Base-by-base conservation (phyloP, 2,797 vertebrate genomes). In the Psittacula derbiana region DNA sequence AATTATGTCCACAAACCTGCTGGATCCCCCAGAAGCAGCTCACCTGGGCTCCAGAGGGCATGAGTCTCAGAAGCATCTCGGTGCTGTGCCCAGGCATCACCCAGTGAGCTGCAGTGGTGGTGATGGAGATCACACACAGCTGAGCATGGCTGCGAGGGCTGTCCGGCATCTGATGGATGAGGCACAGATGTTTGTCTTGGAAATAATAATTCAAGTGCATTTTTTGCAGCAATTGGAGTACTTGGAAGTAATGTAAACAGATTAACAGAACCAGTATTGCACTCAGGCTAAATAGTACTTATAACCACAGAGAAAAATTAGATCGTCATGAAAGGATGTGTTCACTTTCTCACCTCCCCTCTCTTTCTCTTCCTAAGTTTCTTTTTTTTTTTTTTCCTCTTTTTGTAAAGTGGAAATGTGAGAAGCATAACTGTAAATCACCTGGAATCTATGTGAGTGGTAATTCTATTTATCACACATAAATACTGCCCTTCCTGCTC, bases 401-500 rank as follows among this genome's bases (percentile, higher is more conserved):
- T 44, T 40, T 40, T 8, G 4, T 24, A 16, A 52, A 21, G 24
- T 7, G 30, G 40, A 18, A 33, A 46, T 12, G 24, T 7, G 19
- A 50, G 64, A 16, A n/a, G 16, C 4, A 2, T 12, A 43, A 28
- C 57, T 38, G 49, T 5, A 57, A 27, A n/a, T 43, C 65, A n/a
- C 49, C 57, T 49, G 2, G 2, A n/a, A 28, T 28, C 47, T 57
- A 6, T 6, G 46, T 47, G 46, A 47, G 8, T 5, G 31, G 24
- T 11, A 10, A 41, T 27, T 61, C 14, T 13, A 1, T 9, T 6
- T 11, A 20, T 9, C 27, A 3, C 6, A 20, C 0, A 1, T 3
- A 43, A 38, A 19, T 6, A 8, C 52, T 19, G 43, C 28, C 24
- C 49, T 11, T 12, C 5, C 61, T 2, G 61, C 36, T n/a, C 65